Conservation (phyloP, 1,140 invertebrate genomes). For the Apis dorsata region DNA sequence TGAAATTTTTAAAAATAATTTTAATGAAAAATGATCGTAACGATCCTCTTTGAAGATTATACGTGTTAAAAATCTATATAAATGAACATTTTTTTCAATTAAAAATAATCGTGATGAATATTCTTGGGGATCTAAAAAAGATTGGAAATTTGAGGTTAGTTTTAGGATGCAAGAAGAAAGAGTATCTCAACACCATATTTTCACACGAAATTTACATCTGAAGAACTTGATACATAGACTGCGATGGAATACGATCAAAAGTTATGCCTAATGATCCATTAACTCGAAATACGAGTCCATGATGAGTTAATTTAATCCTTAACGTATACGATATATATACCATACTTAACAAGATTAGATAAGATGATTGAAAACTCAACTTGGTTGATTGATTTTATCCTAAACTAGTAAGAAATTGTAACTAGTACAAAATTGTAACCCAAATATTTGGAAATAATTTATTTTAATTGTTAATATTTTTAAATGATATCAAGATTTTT, state of each 20-base stretch:
- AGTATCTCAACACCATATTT: slow-evolving; percentile 3
- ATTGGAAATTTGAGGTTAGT: too few relatives aligned
- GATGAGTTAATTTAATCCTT: slow-evolving; percentile 11
- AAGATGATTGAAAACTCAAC: background rate
- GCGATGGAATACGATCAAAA: background rate
- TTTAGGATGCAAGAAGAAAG: background rate
- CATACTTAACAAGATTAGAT: background rate
- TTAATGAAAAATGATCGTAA: too few relatives aligned
- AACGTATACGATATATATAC: background rate
- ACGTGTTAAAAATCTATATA: too few relatives aligned
- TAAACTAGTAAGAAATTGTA: background rate
- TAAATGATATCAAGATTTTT: too few relatives aligned
- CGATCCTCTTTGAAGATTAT: too few relatives aligned
- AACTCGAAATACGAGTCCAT: background rate
- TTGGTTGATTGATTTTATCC: background rate
- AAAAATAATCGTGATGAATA: too few relatives aligned
- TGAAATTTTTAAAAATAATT: too few relatives aligned
- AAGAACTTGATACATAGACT: background rate
- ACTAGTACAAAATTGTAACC: background rate
- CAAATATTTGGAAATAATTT: too few relatives aligned
- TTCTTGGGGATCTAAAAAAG: too few relatives aligned
- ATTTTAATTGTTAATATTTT: too few relatives aligned
- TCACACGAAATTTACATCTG: background rate
- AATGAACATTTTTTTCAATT: too few relatives aligned
- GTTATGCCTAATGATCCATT: background rate